These are phyloP conservation scores for Pseudopleuronectes americanus DNA, from an alignment of 2,797 vertebrate species.

Conservation along the genomic window DNA sequence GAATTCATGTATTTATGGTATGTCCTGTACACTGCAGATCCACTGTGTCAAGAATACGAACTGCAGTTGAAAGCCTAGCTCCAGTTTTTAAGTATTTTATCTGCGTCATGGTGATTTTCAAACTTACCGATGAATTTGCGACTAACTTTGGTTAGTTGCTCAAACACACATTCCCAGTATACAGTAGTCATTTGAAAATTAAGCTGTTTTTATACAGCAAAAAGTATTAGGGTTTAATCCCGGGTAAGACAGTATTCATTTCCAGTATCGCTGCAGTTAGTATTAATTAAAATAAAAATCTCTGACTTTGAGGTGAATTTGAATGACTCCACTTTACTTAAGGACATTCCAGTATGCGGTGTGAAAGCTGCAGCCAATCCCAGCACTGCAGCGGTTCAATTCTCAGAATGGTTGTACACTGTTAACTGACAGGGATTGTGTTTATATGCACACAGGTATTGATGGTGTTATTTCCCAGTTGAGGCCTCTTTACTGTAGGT, in stretches of 20 bases:
- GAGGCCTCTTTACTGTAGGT: conserved; percentile 1
- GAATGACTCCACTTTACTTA: conserved; percentile 10
- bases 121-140: neutral
- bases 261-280: conserved; percentile 5
- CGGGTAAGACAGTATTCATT: conserved; percentile 8
- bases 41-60: conserved; percentile 1
- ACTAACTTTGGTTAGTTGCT: neutral
- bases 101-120: neutral
- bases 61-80: conserved; percentile 1
- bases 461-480: neutral
- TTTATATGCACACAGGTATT: conserved; percentile 34
- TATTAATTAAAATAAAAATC: conserved; percentile 15
- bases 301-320: conserved; percentile 19
- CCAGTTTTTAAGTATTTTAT: neutral
- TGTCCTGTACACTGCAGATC: conserved; percentile 6
- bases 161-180: neutral
- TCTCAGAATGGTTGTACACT: conserved; percentile 10
- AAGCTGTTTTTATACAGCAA: too few relatives aligned
- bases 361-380: conserved; percentile 9
- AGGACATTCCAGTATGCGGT: conserved; percentile 31
- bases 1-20: conserved; percentile 19
- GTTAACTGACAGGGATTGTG: conserved; percentile 16
- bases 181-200: neutral
- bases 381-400: neutral
- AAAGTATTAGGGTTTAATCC: conserved; percentile 6